These are phyloP conservation scores for Anguilla marmorata DNA, from an alignment of 2,797 vertebrate genomes.

Conservation along the genomic window DNA sequence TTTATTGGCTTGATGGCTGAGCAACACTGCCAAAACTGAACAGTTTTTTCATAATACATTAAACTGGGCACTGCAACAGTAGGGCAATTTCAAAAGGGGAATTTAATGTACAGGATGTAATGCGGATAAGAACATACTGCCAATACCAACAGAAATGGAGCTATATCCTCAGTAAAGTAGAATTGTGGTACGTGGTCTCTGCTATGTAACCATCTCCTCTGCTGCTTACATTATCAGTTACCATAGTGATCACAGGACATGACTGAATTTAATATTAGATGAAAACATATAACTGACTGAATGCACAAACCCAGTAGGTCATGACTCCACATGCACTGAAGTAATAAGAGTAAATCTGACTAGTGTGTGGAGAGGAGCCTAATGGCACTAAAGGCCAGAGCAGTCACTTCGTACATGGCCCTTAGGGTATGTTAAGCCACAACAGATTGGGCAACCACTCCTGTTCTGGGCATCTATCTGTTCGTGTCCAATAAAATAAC, in stretches of 20 bases:
- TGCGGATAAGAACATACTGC: not conserved
- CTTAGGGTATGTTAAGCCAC: conserved; percentile 8
- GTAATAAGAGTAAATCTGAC: conserved; percentile 2
- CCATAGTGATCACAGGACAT: not conserved
- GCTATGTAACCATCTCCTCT: not conserved
- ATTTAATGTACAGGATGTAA: conserved; percentile 18
- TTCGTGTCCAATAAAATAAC: not conserved
- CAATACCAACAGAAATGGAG: not conserved
- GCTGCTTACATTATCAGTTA: not conserved
- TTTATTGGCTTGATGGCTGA: conserved; percentile 29
- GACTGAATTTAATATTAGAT: not conserved
- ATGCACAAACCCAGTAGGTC: not conserved
- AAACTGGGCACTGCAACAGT: conserved; percentile 22
- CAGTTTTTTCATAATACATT: conserved; percentile 3
- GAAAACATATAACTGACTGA: not conserved
- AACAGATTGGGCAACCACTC: not conserved
- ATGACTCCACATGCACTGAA: not conserved
- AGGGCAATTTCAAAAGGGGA: conserved; percentile 17
- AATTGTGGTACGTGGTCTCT: not conserved
- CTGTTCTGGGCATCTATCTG: not conserved
- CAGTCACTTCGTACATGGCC: not conserved
- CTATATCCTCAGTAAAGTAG: not conserved
- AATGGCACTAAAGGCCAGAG: not conserved
- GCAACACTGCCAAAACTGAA: conserved; percentile 20
- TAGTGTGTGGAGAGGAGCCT: conserved; percentile 1